Base-by-base conservation (phyloP, 2,888 invertebrate species). In the Cosmia trapezina region DNA sequence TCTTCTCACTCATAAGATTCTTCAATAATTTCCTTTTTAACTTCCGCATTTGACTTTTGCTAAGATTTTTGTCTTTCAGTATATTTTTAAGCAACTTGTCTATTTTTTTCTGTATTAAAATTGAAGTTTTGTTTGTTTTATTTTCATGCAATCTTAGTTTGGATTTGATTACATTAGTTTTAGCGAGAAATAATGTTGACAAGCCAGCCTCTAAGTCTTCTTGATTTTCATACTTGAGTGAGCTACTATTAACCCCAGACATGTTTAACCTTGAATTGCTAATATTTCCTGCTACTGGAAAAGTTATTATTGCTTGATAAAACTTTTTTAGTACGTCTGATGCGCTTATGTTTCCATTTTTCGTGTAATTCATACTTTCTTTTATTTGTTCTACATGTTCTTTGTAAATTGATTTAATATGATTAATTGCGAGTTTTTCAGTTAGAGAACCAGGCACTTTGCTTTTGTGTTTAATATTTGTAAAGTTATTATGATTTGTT, bases 391-490 rank as follows among this genome's bases (percentile, higher is more conserved):
- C 11, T 14, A 74, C 0, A 28, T 68, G 41, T n/a, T 83, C n/a
- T 41, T 56, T 53, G 43, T 70, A 75, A 54, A 68, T 59, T 37
- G 41, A 49, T 62, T 54, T 28, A 28, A 83, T 47, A n/a, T 70
- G 65, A 51, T 65, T 33, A 5, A 70, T 51, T 28, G 17, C 57
- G 1, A 59, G 28, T 0, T 70, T 43, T 33, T 62, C 45, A 43
- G 70, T 83, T 11, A 81, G 47, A 56, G 7, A 49, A 51, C 65
- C 75, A 53, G 80, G 80, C 0, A 22, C 37, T 47, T 33, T 59
- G n/a, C 57, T 83, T 68, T 57, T 61, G 65, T 80, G 83, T 70
- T 70, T 83, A 33, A 65, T 19, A 4, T 19, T 68, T 9, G 47
- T 59, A 12, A 51, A 41, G 6, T 67, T 70, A 17, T 63, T 66